A percentile compares a stretch with the other conserved stretches of the same genome.
Conservation (phyloP, 2,888 invertebrate species). For the Nowickia ferox region DNA sequence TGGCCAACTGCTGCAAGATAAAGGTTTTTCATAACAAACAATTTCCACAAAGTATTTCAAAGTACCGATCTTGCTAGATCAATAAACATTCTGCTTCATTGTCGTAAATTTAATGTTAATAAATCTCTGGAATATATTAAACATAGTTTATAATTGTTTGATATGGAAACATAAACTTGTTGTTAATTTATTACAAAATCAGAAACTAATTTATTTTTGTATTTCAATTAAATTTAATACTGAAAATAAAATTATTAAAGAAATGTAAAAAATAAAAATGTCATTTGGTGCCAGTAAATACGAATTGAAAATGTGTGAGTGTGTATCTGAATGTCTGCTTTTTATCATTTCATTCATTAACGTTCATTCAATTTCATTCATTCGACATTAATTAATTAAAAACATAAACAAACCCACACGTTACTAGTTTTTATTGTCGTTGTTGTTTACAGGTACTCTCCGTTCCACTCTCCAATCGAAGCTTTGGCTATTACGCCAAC, state of each 20-base stretch:
- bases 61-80: too few species aligned
- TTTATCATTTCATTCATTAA: conserved; percentile 71
- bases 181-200: conserved; percentile 20
- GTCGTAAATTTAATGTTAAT: not conserved
- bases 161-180: not conserved
- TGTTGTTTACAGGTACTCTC: conserved; percentile 14
- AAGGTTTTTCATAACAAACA: too few species aligned
- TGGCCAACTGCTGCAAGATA: too few species aligned
- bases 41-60: too few species aligned
- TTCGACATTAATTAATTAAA: conserved; percentile 72
- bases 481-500: conserved; percentile 4
- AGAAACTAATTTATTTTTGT: conserved; percentile 30
- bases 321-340: conserved; percentile 57
- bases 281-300: conserved; percentile 27
- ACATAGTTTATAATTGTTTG: not conserved
- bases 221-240: conserved; percentile 30
- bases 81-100: not conserved
- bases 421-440: conserved; percentile 4
- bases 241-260: not conserved
- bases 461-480: conserved; percentile 17
- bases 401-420: conserved; percentile 72
- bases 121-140: not conserved
- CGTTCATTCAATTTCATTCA: conserved; percentile 72
- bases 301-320: conserved; percentile 25
- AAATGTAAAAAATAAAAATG: conserved; percentile 22